phyloP scores from a whole-genome alignment of 2,113 vertebrate species.

The Naja naja region DNA sequence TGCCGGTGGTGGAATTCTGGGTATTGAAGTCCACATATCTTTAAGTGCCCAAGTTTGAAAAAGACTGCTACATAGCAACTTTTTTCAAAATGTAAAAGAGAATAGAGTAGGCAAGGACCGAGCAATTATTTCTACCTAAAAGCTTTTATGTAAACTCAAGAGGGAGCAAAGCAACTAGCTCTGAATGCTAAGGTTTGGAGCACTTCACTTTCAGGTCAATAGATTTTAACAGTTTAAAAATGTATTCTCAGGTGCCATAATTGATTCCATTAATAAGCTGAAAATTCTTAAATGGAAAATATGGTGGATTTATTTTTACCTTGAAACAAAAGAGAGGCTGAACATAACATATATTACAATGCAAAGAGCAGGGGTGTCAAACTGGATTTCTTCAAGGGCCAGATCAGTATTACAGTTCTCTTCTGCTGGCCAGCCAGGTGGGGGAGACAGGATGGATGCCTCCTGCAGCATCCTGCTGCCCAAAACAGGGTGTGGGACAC shows the following conservation, averaged over 20 bases:
- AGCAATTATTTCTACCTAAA: conserved; percentile 5
- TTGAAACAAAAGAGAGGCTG: background rate
- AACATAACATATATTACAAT: background rate
- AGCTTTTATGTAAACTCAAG: conserved; percentile 53
- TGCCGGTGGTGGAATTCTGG: background rate
- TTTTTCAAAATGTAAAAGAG: background rate
- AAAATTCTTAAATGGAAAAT: conserved; percentile 10
- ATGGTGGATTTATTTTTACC: conserved; percentile 17
- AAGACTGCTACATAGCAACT: background rate
- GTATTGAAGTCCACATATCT: background rate
- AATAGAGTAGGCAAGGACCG: background rate
- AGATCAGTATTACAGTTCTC: no score
- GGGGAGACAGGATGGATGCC: no score
- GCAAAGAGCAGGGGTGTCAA: no score
- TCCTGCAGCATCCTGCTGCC: no score
- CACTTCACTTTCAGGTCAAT: conserved; percentile 4
- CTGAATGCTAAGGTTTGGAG: conserved; percentile 25
- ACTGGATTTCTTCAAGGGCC: no score
- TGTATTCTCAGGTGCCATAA: background rate
- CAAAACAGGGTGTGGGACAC: no score
- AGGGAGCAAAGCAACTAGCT: conserved; percentile 61
- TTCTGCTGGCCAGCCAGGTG: no score
- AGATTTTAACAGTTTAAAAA: conserved; percentile 42
- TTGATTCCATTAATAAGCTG: conserved; percentile 2
- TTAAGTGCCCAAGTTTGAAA: background rate